Base-by-base conservation (phyloP, 2,888 invertebrate genomes). In the Anthophora plumipes region DNA sequence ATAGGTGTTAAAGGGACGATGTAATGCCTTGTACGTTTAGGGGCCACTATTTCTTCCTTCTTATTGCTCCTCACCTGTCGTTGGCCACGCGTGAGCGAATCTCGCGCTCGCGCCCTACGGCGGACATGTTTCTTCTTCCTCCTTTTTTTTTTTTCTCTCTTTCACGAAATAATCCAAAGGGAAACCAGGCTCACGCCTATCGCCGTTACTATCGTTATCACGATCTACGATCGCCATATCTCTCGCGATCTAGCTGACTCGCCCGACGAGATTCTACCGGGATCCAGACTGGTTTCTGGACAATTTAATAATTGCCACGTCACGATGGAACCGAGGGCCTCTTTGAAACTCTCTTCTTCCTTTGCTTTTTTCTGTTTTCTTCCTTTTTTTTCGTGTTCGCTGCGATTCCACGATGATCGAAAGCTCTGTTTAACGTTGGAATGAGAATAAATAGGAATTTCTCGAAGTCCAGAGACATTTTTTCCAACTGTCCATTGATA, bases 21-120 rank as follows among this genome's bases (percentile, higher is more conserved):
- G 76, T 70, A 69, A 80, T 66, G 55, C 41, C 68, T 50, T 57
- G 78, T 69, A 57, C 69, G 57, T 76, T 76, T 73, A 60, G 76
- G 63, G 73, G 57, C 70, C 74, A 71, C 70, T 81, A 81, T 77
- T 77, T 81, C 82, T 81, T 82, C 82, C 31, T 74, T 79, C 85
- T 84, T 85, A 48, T 84, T 81, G 85, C 84, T 82, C 57, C 72
- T 84, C 79, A 85, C 84, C 85, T 85, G 85, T 85, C 84, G 84
- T 54, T 74, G 72, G 85, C 72, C 82, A 85, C 84, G 85, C 85
- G 85, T 76, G 82, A 80, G 55, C 79, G 79, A 84, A 59, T 82
- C 70, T 77, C 66, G 59, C 74, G 25, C 72, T 75, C 68, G 59
- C 63, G 68, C 70, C 70, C 71, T 69, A 69, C 63, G 75, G 71